These are phyloP conservation scores for Strigamia crassipes DNA, from an alignment of 2,888 invertebrate genomes.

Conservation along the genomic window DNA sequence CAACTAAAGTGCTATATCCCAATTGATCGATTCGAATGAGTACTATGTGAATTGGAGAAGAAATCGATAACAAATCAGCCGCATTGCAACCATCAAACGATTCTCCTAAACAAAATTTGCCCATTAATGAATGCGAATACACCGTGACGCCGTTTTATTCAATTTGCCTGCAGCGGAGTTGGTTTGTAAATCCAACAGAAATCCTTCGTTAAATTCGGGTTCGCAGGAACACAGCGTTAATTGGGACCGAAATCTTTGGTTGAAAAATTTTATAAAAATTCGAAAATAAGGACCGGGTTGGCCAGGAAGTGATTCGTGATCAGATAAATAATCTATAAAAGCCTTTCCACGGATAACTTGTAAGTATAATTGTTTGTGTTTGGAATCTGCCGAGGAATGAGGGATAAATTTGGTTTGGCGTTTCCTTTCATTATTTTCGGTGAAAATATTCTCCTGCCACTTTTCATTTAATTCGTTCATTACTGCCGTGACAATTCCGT, in stretches of 20 bases:
- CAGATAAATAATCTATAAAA: constrained; percentile 33
- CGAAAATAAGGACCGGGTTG: constrained; percentile 19
- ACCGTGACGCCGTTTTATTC: not conserved
- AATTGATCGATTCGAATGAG: constrained; percentile 33
- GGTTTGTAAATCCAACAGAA: constrained; percentile 25
- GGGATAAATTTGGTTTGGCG: not conserved
- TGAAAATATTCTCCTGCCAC: not conserved
- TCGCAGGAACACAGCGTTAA: constrained; percentile 38
- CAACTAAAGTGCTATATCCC: not conserved
- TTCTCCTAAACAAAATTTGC: not conserved
- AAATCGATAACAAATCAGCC: constrained; percentile 35
- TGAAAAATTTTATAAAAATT: constrained; percentile 18
- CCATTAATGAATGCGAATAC: not conserved
- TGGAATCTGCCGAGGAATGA: not conserved
- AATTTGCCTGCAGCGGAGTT: not conserved
- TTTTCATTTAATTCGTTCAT: constrained; percentile 20
- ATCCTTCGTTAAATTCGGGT: constrained; percentile 46
- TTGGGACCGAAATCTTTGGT: constrained; percentile 43
- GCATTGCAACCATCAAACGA: not conserved
- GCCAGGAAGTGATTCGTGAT: not conserved
- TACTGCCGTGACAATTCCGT: not conserved
- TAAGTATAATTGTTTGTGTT: constrained; percentile 33
- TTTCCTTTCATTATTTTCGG: not conserved
- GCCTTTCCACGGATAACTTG: constrained; percentile 43
- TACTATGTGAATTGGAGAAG: constrained; percentile 45